phyloP scores from a whole-genome alignment of 1,140 invertebrate species.

The Wiebesia pumilae region DNA sequence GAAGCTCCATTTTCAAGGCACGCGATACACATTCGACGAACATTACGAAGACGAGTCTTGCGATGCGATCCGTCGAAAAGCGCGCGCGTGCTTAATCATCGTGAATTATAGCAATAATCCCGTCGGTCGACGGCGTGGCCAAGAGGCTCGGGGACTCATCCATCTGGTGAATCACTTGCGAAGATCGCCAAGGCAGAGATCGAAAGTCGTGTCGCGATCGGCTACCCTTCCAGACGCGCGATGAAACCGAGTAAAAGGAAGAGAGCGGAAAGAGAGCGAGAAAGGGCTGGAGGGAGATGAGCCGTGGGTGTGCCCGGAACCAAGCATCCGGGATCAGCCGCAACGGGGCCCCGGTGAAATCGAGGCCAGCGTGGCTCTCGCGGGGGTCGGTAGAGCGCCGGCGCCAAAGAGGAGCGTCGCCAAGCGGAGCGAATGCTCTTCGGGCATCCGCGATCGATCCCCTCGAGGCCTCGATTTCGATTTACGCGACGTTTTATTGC shows the following conservation, averaged over 20 bases:
- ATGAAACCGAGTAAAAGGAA: neutral
- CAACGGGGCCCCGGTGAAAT: conserved; percentile 56
- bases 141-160: too few species aligned
- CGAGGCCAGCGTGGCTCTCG: conserved; percentile 58
- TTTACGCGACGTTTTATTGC: conserved; percentile 11
- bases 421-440: neutral
- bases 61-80: too few species aligned
- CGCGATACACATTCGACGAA: too few species aligned
- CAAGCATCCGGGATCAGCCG: conserved; percentile 49
- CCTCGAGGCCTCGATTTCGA: neutral
- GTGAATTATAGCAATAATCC: too few species aligned
- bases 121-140: too few species aligned
- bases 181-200: neutral
- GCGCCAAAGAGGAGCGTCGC: neutral
- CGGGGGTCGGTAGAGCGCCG: conserved; percentile 52
- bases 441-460: neutral
- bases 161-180: neutral
- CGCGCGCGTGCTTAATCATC: too few species aligned
- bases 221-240: neutral
- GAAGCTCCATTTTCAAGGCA: too few species aligned
- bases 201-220: neutral
- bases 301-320: conserved; percentile 44
- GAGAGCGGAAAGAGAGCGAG: neutral
- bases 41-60: too few species aligned
- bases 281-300: conserved; percentile 20